phyloP scores from a whole-genome alignment of 2,797 vertebrate genomes.

The Pristis pectinata region DNA sequence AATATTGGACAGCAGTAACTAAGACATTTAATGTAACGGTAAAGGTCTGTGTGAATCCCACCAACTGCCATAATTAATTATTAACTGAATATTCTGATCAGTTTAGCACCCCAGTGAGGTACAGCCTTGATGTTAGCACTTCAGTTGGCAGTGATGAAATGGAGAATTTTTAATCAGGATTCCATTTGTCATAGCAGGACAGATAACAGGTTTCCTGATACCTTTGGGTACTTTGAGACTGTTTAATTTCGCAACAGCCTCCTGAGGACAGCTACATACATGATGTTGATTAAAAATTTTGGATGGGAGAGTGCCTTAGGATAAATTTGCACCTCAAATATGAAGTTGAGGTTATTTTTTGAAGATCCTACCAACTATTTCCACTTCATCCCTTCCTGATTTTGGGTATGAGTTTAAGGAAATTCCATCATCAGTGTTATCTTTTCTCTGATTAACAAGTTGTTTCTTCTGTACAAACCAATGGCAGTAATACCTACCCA shows the following conservation, averaged over 20 bases:
- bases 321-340: not conserved
- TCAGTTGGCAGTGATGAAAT: conserved; percentile 26
- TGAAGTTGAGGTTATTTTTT: not conserved
- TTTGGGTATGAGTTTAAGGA: not conserved
- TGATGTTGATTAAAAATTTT: not conserved
- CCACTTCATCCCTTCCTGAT: not conserved
- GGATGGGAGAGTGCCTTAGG: not conserved
- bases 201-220: conserved; percentile 29
- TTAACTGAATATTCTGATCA: conserved; percentile 35
- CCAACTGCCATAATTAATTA: conserved; percentile 21
- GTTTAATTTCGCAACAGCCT: not conserved
- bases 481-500: not conserved
- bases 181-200: conserved; percentile 10
- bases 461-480: not conserved
- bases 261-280: not conserved
- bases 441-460: not conserved
- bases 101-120: conserved; percentile 5
- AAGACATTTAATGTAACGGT: not conserved
- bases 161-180: conserved; percentile 37
- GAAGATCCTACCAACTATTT: not conserved
- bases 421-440: not conserved
- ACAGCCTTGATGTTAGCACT: conserved; percentile 5
- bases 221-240: not conserved
- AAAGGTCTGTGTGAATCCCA: not conserved
- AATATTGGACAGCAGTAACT: conserved; percentile 15